Conservation (phyloP, 2,888 invertebrate species). For the Aleiodes leptofemur region DNA sequence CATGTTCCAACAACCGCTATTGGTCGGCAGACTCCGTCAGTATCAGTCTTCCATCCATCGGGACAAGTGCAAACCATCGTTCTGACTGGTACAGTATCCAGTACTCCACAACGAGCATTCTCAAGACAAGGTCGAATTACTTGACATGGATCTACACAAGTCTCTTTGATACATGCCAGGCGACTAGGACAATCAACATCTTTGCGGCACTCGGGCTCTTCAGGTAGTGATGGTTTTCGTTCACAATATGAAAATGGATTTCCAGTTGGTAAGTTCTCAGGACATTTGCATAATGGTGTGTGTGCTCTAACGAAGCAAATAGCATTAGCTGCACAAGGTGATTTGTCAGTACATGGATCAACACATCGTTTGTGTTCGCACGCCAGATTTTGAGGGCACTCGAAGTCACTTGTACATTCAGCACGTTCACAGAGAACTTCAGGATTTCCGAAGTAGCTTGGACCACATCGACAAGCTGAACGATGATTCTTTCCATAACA, state of each 20-base stretch:
- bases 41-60: conserved; percentile 88
- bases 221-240: conserved; percentile 75
- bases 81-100: conserved; percentile 90
- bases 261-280: conserved; percentile 85
- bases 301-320: conserved; percentile 89
- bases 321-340: conserved; percentile 90
- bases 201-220: conserved; percentile 83
- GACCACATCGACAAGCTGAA: conserved; percentile 87
- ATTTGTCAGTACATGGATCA: conserved; percentile 84
- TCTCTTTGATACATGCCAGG: conserved; percentile 86
- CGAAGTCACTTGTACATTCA: conserved; percentile 87
- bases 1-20: conserved; percentile 80
- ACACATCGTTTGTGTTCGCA: conserved; percentile 85
- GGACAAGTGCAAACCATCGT: conserved; percentile 94
- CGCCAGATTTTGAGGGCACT: conserved; percentile 86
- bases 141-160: conserved; percentile 87
- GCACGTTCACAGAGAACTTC: conserved; percentile 85
- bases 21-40: conserved; percentile 86
- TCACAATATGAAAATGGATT: conserved; percentile 88
- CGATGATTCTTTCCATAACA: conserved; percentile 89
- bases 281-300: conserved; percentile 88
- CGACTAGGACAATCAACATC: conserved; percentile 89
- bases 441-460: conserved; percentile 88
- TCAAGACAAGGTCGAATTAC: conserved; percentile 86
- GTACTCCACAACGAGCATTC: conserved; percentile 86